These are phyloP conservation scores for Syngnathoides biaculeatus DNA, from an alignment of 2,113 vertebrate genomes.

Conservation along the genomic window DNA sequence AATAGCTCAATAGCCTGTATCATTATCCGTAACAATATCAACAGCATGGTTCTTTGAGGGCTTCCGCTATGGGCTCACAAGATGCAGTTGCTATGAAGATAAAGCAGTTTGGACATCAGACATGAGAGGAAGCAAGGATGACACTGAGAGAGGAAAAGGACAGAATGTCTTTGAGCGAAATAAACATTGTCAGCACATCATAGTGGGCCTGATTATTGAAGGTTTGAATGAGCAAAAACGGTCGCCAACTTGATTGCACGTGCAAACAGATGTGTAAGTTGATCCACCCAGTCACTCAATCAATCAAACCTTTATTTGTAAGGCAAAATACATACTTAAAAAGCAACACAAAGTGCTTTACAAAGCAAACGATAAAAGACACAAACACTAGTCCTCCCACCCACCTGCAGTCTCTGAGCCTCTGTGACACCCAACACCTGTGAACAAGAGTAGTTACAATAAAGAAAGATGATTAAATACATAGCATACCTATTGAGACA, in stretches of 20 bases:
- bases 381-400: no score
- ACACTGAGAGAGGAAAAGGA: slow-evolving; percentile 52
- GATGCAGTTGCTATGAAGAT: slow-evolving; percentile 24
- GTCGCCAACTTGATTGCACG: no score
- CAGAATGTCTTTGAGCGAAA: slow-evolving; percentile 25
- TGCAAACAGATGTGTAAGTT: background rate
- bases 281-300: background rate
- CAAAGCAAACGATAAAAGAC: no score
- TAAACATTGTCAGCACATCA: slow-evolving; percentile 58
- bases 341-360: no score
- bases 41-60: background rate
- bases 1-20: slow-evolving; percentile 19
- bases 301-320: background rate
- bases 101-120: slow-evolving; percentile 37
- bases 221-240: background rate
- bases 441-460: no score
- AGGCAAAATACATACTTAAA: no score
- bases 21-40: slow-evolving; percentile 22
- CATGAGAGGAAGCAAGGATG: slow-evolving; percentile 42
- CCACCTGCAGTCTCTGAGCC: no score
- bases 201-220: background rate
- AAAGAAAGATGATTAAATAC: no score
- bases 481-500: no score
- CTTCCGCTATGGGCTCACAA: slow-evolving; percentile 1
- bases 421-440: no score